Percentiles rank a stretch among this genome's conserved stretches.
Evolutionary conservation across 2,797 vertebrate species (phyloP).

Genomic region (Miichthys miiuy): DNA sequence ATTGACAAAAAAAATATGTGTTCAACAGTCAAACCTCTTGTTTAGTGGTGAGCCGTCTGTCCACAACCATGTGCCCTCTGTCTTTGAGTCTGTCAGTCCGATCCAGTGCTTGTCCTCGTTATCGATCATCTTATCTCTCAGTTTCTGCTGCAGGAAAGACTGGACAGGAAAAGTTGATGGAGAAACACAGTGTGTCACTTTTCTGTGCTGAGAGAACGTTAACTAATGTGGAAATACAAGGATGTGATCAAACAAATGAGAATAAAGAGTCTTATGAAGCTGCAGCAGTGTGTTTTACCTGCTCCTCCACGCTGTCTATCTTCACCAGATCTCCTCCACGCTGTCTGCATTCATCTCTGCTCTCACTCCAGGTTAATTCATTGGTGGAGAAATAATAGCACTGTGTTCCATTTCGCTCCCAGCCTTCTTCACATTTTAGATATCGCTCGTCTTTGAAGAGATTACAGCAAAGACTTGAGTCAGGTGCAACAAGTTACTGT

Average conservation of each 20-base stretch:
- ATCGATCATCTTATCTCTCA: accelerated
- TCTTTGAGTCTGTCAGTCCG: conserved; percentile 43
- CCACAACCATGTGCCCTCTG: conserved; percentile 64
- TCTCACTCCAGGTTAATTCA: accelerated
- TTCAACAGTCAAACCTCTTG: neutral
- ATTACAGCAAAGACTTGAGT: conserved; percentile 11
- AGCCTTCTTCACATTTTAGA: neutral
- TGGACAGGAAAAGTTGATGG: neutral
- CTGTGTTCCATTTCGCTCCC: conserved; percentile 21
- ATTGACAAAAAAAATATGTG: neutral
- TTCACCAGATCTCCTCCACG: conserved; percentile 55
- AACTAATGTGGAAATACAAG: neutral
- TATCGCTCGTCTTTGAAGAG: neutral
- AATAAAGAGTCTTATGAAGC: neutral
- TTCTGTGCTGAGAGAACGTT: neutral
- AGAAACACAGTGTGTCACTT: neutral
- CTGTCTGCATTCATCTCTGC: accelerated
- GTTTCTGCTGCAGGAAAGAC: neutral
- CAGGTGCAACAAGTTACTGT: neutral
- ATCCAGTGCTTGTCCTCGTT: neutral
- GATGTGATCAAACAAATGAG: neutral
- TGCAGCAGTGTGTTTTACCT: conserved; percentile 57
- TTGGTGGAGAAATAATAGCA: conserved; percentile 53
- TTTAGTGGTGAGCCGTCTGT: conserved; percentile 45
- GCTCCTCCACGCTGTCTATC: conserved; percentile 59